These are phyloP conservation scores for Drosophila yakuba DNA, from an alignment of 1,140 invertebrate genomes.

Conservation along the genomic window DNA sequence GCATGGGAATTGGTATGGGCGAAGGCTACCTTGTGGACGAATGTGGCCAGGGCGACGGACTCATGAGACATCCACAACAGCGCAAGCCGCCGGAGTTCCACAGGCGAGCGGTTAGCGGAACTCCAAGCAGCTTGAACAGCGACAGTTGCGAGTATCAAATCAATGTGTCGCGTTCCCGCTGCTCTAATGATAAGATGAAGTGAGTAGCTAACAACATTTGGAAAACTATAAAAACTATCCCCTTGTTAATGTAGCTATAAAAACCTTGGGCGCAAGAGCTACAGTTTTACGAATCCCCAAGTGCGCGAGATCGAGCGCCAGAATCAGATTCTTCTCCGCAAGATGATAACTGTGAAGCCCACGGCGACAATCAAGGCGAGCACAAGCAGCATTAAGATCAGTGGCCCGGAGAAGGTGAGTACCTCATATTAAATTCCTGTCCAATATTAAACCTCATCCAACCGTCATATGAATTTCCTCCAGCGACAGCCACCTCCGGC, in stretches of 20 bases:
- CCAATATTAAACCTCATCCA: background rate
- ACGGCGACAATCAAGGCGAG: conserved; percentile 61
- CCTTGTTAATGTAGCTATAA: conserved; percentile 42
- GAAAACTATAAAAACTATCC: too few relatives aligned
- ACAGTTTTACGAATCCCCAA: conserved; percentile 77
- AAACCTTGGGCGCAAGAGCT: conserved; percentile 74
- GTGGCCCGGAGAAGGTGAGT: conserved; percentile 32
- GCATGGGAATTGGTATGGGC: background rate
- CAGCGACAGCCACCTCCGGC: conserved; percentile 29
- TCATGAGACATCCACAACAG: conserved; percentile 55
- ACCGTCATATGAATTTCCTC: too few relatives aligned
- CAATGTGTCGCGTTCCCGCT: conserved; percentile 50
- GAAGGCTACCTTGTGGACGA: conserved; percentile 44
- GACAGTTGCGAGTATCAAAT: conserved; percentile 52
- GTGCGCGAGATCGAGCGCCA: conserved; percentile 81
- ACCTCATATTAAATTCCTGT: background rate
- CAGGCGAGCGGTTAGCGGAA: conserved; percentile 48
- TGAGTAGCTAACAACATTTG: conserved; percentile 24
- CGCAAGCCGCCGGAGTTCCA: conserved; percentile 25
- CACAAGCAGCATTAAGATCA: conserved; percentile 40
- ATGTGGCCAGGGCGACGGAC: conserved; percentile 66
- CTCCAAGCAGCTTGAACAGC: conserved; percentile 66
- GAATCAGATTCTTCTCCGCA: conserved; percentile 76
- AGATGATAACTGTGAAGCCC: conserved; percentile 75
- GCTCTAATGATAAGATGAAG: conserved; percentile 68